A percentile compares a stretch with the other conserved stretches of the same genome.
These are phyloP conservation scores for Chroicocephalus ridibundus DNA, from an alignment of 2,113 vertebrate genomes.

Conservation along the genomic window DNA sequence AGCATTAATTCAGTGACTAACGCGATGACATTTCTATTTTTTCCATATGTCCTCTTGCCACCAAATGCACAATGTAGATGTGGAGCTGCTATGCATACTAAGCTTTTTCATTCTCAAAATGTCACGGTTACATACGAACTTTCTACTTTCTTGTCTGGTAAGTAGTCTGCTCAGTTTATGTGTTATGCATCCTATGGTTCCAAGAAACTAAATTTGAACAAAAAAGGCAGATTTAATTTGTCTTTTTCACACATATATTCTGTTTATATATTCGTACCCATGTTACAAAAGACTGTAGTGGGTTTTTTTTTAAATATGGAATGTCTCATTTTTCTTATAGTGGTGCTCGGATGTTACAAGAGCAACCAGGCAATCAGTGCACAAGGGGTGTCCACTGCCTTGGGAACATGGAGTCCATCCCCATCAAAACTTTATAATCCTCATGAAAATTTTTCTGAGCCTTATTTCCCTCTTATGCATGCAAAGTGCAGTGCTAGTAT, in stretches of 20 bases:
- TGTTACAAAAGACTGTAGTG: not conserved
- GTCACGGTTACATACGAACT: not conserved
- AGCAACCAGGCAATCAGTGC: not conserved
- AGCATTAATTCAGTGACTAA: slow-evolving; percentile 48
- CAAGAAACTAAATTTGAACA: not conserved
- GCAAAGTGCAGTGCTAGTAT: not conserved
- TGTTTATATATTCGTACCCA: not conserved
- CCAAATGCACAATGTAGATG: not conserved
- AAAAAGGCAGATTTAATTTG: not conserved
- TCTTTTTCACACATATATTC: not conserved
- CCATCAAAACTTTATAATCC: not conserved
- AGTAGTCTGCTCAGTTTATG: not conserved
- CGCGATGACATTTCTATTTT: slow-evolving; percentile 40
- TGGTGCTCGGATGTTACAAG: not conserved
- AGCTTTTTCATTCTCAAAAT: slow-evolving; percentile 38
- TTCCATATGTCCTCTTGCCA: not conserved
- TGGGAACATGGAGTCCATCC: not conserved
- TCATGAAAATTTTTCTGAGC: not conserved
- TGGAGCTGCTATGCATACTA: not conserved
- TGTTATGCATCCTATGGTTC: not conserved
- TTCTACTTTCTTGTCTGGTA: slow-evolving; percentile 3
- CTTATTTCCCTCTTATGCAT: not conserved
- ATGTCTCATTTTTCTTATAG: not conserved
- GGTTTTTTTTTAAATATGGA: not conserved
- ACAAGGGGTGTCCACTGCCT: not conserved